phyloP scores from a whole-genome alignment of 2,797 vertebrate genomes.

The Schizopygopsis pylzovi region DNA sequence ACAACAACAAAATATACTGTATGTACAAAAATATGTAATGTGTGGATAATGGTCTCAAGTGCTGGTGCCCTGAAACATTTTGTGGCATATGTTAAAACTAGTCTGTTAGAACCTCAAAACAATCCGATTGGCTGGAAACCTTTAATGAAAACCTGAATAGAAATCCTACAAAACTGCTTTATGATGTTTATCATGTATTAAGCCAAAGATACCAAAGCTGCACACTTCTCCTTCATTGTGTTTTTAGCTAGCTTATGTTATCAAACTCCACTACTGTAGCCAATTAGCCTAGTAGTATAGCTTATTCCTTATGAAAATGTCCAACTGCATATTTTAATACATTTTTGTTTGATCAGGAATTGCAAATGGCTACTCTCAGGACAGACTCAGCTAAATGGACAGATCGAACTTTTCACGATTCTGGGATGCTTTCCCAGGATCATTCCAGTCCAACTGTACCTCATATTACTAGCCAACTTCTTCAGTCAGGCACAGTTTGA shows the following conservation, averaged over 20 bases:
- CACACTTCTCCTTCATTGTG: neutral
- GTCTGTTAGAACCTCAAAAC: neutral
- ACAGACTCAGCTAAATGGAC: neutral
- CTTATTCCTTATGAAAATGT: neutral
- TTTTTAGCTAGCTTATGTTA: neutral
- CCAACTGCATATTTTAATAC: neutral
- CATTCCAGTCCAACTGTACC: neutral
- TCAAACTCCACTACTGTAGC: neutral
- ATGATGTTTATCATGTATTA: neutral
- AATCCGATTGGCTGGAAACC: neutral
- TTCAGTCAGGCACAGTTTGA: neutral
- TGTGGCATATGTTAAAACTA: neutral
- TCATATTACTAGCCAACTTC: neutral
- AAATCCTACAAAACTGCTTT: neutral
- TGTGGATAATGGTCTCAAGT: neutral
- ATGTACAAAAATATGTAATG: neutral
- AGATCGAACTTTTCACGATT: neutral
- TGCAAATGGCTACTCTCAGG: neutral
- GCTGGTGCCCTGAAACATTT: neutral
- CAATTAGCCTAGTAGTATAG: neutral
- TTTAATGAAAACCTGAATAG: neutral
- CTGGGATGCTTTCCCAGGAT: neutral
- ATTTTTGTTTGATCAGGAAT: neutral
- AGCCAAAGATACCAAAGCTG: neutral
- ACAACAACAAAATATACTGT: no score